Evolutionary conservation across 2,113 vertebrate genomes (phyloP).

Genomic region (Atractosteus spatula): DNA sequence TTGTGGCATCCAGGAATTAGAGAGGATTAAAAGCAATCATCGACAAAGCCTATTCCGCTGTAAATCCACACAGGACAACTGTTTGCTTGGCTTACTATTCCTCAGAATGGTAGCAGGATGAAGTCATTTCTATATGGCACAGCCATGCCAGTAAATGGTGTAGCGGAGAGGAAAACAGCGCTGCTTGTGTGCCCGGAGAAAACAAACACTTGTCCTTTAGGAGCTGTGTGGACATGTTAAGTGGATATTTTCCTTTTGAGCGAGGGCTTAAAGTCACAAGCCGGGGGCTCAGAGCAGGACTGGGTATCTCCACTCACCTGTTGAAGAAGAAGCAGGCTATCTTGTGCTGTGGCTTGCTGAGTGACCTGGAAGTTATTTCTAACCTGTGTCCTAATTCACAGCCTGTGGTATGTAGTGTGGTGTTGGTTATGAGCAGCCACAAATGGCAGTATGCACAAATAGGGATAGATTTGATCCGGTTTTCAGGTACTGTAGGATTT

Average conservation of each 20-base stretch:
- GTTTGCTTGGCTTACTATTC: constrained; percentile 60
- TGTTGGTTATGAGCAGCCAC: constrained; percentile 63
- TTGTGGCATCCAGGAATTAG: constrained; percentile 61
- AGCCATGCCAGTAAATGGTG: constrained; percentile 57
- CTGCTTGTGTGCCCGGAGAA: neutral
- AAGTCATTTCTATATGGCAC: constrained; percentile 51
- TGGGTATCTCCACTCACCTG: neutral
- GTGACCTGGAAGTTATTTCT: neutral
- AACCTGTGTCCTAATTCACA: neutral
- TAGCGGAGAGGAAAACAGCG: constrained; percentile 44
- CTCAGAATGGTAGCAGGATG: constrained; percentile 23
- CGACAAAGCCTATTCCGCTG: constrained; percentile 71
- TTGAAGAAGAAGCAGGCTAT: neutral
- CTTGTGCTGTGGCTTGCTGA: neutral
- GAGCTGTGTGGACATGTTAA: neutral
- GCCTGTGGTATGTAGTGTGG: constrained; percentile 9
- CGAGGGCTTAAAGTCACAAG: neutral
- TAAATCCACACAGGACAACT: constrained; percentile 69
- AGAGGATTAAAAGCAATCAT: constrained; percentile 73
- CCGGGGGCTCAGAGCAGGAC: neutral
- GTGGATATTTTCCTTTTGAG: neutral
- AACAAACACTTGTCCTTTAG: neutral
- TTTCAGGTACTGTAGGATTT: constrained; percentile 48
- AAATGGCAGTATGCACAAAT: constrained; percentile 61
- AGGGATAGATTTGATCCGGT: constrained; percentile 55